Evolutionary conservation across 2,888 invertebrate species (phyloP).

Genomic region (Pristionchus fissidentatus): DNA sequence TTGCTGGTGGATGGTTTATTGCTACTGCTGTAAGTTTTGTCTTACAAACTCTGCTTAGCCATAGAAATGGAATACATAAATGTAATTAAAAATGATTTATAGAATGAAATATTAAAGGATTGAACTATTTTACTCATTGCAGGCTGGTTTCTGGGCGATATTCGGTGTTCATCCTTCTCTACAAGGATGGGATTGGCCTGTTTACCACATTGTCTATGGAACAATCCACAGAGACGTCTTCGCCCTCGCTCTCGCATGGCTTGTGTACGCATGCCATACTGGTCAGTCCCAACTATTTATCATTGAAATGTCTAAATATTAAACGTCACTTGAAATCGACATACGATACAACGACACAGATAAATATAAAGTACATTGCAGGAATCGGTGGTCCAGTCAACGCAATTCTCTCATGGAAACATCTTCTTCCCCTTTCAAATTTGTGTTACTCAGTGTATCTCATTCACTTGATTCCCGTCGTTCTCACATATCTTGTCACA

Average conservation of each 20-base stretch:
- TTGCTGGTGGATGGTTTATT: conserved; percentile 66
- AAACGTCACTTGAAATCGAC: not conserved
- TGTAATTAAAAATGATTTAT: not conserved
- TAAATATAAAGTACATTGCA: conserved; percentile 1
- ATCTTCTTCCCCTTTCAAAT: conserved; percentile 73
- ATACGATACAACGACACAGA: not conserved
- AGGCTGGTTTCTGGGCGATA: conserved; percentile 67
- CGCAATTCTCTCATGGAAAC: conserved; percentile 65
- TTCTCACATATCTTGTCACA: conserved; percentile 72
- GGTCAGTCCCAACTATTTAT: conserved; percentile 51
- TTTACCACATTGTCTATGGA: conserved; percentile 74
- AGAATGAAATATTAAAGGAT: not conserved
- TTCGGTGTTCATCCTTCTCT: conserved; percentile 74
- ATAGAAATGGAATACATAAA: too few species aligned
- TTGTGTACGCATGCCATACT: conserved; percentile 76
- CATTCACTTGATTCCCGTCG: conserved; percentile 76
- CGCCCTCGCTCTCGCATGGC: conserved; percentile 73
- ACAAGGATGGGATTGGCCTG: conserved; percentile 73
- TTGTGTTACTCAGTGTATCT: conserved; percentile 75
- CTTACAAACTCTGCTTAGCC: too few species aligned
- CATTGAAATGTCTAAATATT: not conserved
- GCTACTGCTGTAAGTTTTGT: conserved; percentile 40
- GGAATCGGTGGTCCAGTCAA: conserved; percentile 74
- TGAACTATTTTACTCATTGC: not conserved
- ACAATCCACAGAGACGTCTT: conserved; percentile 74